These are phyloP conservation scores for Ciconia nigra DNA, from an alignment of 2,797 vertebrate genomes.

Conservation along the genomic window DNA sequence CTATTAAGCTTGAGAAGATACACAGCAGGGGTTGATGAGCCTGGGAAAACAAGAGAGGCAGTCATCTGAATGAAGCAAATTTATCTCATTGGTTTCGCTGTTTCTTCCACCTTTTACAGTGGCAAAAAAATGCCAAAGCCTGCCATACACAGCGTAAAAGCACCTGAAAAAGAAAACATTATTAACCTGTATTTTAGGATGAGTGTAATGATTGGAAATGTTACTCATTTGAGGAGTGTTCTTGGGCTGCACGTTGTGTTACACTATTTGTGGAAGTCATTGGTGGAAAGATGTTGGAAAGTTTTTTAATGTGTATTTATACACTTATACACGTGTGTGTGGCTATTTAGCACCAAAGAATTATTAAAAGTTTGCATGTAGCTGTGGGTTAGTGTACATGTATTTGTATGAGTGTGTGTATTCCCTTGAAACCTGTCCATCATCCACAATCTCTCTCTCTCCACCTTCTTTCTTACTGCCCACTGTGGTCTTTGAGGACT, in stretches of 20 bases:
- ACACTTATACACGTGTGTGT: not conserved
- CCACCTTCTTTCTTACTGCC: not conserved
- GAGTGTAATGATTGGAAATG: not conserved
- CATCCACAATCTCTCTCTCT: not conserved
- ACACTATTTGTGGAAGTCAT: not conserved
- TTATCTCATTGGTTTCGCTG: not conserved
- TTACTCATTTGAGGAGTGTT: not conserved
- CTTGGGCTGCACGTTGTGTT: not conserved
- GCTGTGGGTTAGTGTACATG: not conserved
- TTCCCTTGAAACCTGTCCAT: not conserved
- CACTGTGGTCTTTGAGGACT: not conserved
- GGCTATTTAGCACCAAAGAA: not conserved
- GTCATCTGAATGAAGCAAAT: not conserved
- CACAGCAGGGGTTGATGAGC: not conserved
- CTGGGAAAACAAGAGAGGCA: not conserved
- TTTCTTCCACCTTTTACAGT: not conserved
- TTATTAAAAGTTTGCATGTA: not conserved
- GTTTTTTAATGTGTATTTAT: not conserved
- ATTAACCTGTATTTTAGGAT: not conserved
- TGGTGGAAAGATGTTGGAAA: not conserved
- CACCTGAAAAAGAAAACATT: not conserved
- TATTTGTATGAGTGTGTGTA: not conserved
- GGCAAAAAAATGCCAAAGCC: not conserved
- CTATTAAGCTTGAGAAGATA: not conserved
- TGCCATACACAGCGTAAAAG: not conserved